These are phyloP conservation scores for Solea solea DNA, from an alignment of 2,113 vertebrate genomes.

Conservation along the genomic window DNA sequence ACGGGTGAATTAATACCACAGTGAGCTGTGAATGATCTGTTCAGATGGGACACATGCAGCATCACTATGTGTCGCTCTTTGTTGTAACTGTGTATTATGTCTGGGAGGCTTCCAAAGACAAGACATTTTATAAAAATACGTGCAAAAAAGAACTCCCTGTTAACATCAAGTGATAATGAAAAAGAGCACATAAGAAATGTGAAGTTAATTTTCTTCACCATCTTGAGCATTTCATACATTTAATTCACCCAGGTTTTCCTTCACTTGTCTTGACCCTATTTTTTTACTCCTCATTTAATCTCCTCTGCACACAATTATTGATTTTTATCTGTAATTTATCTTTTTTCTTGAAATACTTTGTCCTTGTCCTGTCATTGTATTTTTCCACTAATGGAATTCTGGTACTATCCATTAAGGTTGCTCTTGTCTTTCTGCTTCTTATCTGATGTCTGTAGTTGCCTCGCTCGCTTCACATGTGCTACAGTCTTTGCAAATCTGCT, in stretches of 20 bases:
- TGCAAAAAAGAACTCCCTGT: neutral
- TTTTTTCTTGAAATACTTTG: conserved; percentile 31
- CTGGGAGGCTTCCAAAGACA: too few species aligned
- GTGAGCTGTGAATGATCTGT: conserved; percentile 13
- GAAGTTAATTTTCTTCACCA: neutral
- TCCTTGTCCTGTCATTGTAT: conserved; percentile 33
- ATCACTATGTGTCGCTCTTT: neutral
- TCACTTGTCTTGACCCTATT: neutral
- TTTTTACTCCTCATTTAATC: conserved; percentile 11
- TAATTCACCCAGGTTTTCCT: neutral
- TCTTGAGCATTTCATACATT: conserved; percentile 10
- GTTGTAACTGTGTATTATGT: neutral
- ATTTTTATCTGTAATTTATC: conserved; percentile 41
- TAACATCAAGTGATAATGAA: neutral
- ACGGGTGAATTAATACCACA: conserved; percentile 16
- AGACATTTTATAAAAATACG: too few species aligned
- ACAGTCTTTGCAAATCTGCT: conserved; percentile 26
- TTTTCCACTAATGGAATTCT: conserved; percentile 47
- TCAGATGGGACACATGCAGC: neutral
- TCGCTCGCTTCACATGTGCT: conserved; percentile 21
- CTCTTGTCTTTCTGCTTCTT: conserved; percentile 42
- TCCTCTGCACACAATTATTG: conserved; percentile 10
- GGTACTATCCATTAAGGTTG: conserved; percentile 41
- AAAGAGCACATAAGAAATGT: neutral
- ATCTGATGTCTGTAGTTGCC: conserved; percentile 44